Evolutionary conservation across 2,113 vertebrate species (phyloP), one percentile per base, ranked within the genome.

Genomic region (Glaucomys volans): DNA sequence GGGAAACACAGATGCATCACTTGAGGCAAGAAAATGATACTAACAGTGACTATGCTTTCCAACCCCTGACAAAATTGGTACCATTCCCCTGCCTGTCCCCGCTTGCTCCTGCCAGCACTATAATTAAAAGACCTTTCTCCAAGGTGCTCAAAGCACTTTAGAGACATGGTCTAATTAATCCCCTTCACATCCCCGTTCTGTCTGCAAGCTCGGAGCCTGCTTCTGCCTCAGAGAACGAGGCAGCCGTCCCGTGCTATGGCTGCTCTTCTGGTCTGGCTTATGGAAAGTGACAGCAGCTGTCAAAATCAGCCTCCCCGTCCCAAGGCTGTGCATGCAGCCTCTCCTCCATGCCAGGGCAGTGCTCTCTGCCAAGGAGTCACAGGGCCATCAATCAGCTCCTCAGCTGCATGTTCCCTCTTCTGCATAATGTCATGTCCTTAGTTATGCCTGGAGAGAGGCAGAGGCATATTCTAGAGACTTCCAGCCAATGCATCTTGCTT

Each of bases 111-210:
- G 87, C 87, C 91, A 94, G 40, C 72, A 50, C 74, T 80, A 0
- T 94, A 91, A 95, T 97, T 93, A 95, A 97, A 96, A 98, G 75
- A 32, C 42, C 42, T 89, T 86, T 79, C 76, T 80, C 81, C 67
- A 93, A 95, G 90, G 71, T 77, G 37, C 84, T 77, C 35, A 77
- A 42, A 80, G 84, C 59, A 80, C 85, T 52, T 87, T 87, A 14
- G 22, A 62, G 82, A 96, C 86, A 44, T 16, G 35, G 50, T 82
- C 69, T 86, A 94, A 96, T 96, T 90, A 93, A 96, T 81, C 69
- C 57, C 88, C 66, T 74, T 93, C 16, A 37, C 32, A 54, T 57
- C 16, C 35, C 67, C 26, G 26, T 32, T 5, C 57, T 26, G 16
- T 90, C 92, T 83, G 18, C 52, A n/a, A 86, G 82, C 76, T 57